A percentile compares a stretch with the other conserved stretches of the same genome.
Evolutionary conservation across 1,140 invertebrate species (phyloP).

Genomic region (Cydia strobilella): DNA sequence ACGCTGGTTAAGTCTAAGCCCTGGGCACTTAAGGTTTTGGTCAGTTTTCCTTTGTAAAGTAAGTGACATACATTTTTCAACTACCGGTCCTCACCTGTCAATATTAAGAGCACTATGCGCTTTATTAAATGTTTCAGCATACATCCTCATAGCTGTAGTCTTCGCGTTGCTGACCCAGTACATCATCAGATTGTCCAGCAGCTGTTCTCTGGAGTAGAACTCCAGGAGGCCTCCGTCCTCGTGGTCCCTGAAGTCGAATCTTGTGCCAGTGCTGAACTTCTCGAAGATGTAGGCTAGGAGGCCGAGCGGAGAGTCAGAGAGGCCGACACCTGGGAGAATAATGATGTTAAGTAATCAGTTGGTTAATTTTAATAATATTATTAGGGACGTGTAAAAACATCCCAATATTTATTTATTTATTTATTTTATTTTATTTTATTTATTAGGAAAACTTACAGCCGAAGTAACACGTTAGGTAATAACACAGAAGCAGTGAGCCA

Average conservation of each 20-base stretch:
- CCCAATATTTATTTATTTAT: no score
- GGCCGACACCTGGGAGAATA: slow-evolving; percentile 77
- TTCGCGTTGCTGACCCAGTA: slow-evolving; percentile 90
- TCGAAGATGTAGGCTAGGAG: slow-evolving; percentile 91
- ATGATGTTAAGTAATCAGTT: not conserved
- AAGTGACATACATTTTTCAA: no score
- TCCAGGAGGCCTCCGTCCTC: slow-evolving; percentile 85
- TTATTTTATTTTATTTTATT: no score
- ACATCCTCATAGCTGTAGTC: slow-evolving; percentile 86
- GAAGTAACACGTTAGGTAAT: no score
- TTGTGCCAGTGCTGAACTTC: slow-evolving; percentile 89
- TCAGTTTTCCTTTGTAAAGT: no score
- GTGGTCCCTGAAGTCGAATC: slow-evolving; percentile 76
- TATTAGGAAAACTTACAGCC: no score
- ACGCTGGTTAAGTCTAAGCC: no score
- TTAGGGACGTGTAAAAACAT: no score
- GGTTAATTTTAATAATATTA: no score
- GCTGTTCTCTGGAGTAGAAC: slow-evolving; percentile 82
- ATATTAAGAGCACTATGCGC: slow-evolving; percentile 58
- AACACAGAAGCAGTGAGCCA: no score
- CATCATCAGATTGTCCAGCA: slow-evolving; percentile 92
- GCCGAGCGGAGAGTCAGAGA: slow-evolving; percentile 85
- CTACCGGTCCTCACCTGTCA: slow-evolving; percentile 50
- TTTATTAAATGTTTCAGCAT: slow-evolving; percentile 82
- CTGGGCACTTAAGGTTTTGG: no score